A percentile compares a stretch with the other conserved stretches of the same genome.
Evolutionary conservation across 2,113 vertebrate species (phyloP).

Genomic region (Leptobrachium leishanense): DNA sequence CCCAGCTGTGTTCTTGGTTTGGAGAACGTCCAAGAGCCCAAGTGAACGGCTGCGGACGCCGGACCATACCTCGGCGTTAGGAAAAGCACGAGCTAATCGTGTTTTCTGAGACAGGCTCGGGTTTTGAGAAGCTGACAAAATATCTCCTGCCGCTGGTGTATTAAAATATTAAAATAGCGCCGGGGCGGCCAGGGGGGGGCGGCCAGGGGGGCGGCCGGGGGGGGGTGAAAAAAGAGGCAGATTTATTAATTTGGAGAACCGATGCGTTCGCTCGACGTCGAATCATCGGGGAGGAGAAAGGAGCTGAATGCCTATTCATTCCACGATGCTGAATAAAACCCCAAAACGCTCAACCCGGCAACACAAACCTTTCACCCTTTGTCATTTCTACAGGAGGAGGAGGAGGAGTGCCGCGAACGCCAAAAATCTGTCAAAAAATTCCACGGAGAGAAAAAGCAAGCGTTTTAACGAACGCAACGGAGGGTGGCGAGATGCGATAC

Average conservation of each 20-base stretch:
- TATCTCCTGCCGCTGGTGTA: slow-evolving; percentile 34
- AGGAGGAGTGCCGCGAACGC: slow-evolving; percentile 4
- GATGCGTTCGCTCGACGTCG: slow-evolving; percentile 19
- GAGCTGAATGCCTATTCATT: slow-evolving; percentile 31
- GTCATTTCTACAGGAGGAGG: slow-evolving; percentile 4
- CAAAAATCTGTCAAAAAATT: slow-evolving; percentile 18
- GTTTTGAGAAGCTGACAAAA: slow-evolving; percentile 43
- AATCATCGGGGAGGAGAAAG: slow-evolving; percentile 28
- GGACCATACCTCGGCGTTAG: slow-evolving; percentile 24
- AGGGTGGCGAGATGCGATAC: background rate
- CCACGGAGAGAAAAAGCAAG: slow-evolving; percentile 25
- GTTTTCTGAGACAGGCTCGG: slow-evolving; percentile 36
- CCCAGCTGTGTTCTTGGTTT: slow-evolving; percentile 40
- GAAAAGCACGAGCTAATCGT: slow-evolving; percentile 26
- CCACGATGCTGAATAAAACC: slow-evolving; percentile 22
- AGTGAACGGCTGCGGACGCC: slow-evolving; percentile 20
- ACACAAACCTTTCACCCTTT: slow-evolving; percentile 1
- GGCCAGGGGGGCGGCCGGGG: no score
- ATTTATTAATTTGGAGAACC: background rate
- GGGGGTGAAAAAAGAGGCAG: slow-evolving; percentile 40
- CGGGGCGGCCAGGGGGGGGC: no score
- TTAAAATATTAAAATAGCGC: background rate
- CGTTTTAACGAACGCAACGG: background rate
- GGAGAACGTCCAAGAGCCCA: slow-evolving; percentile 25
- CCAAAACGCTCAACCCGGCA: slow-evolving; percentile 8